These are phyloP conservation scores for Vesta saturnalis DNA, from an alignment of 2,888 invertebrate genomes.

Conservation along the genomic window DNA sequence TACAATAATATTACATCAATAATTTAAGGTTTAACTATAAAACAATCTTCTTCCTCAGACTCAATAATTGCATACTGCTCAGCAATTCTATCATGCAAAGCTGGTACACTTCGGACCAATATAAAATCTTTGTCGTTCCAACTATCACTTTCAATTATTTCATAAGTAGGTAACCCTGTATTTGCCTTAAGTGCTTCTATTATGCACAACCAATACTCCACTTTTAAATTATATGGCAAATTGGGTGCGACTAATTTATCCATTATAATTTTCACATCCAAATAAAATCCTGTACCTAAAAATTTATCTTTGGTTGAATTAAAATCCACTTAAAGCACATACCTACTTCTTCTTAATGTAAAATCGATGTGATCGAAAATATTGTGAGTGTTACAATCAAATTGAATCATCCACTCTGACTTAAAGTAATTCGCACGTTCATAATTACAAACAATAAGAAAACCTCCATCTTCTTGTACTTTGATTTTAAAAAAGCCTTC, in stretches of 20 bases:
- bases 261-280: constrained; percentile 9
- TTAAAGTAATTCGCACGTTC: constrained; percentile 20
- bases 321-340: not conserved
- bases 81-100: not conserved
- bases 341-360: constrained; percentile 22
- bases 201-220: constrained; percentile 22
- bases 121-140: constrained; percentile 9
- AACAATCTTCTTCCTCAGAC: no score
- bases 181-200: constrained; percentile 17
- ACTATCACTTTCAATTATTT: not conserved
- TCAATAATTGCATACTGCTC: constrained; percentile 20
- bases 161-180: not conserved
- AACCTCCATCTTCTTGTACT: constrained; percentile 14
- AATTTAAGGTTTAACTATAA: no score
- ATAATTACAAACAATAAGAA: constrained; percentile 17
- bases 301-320: not conserved
- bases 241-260: constrained; percentile 8
- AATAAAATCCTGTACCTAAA: constrained; percentile 26
- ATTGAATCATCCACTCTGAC: constrained; percentile 27
- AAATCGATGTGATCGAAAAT: constrained; percentile 27
- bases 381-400: constrained; percentile 14
- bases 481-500: constrained; percentile 2
- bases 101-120: constrained; percentile 10
- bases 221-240: constrained; percentile 17
- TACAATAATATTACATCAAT: no score